These are phyloP conservation scores for Carlito syrichta DNA, from an alignment of 2,113 vertebrate species.

Conservation along the genomic window DNA sequence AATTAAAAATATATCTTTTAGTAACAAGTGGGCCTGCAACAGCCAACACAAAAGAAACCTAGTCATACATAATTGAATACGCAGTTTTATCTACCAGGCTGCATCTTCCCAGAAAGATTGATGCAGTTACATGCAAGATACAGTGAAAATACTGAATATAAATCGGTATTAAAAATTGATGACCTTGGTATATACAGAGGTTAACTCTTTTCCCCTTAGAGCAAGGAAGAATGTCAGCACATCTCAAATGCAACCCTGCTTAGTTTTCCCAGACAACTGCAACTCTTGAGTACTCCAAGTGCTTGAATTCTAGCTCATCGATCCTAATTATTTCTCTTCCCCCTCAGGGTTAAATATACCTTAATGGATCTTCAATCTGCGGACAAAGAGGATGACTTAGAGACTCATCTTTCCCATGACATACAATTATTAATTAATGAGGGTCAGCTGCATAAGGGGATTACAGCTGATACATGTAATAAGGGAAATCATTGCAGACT, in stretches of 20 bases:
- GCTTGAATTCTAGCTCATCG: slow-evolving; percentile 62
- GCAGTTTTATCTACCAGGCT: slow-evolving; percentile 48
- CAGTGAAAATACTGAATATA: slow-evolving; percentile 43
- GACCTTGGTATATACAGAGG: neutral
- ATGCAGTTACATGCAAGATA: slow-evolving; percentile 45
- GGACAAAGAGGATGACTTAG: slow-evolving; percentile 51
- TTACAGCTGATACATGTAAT: slow-evolving; percentile 40
- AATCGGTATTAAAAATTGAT: slow-evolving; percentile 63
- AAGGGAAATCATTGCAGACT: slow-evolving; percentile 34
- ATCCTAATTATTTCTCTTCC: slow-evolving; percentile 70
- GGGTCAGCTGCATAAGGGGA: slow-evolving; percentile 55
- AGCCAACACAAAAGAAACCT: slow-evolving; percentile 55
- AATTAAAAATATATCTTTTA: slow-evolving; percentile 75
- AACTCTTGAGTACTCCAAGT: slow-evolving; percentile 19
- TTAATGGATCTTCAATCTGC: slow-evolving; percentile 74
- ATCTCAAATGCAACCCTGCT: neutral
- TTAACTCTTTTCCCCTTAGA: neutral
- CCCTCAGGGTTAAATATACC: slow-evolving; percentile 70
- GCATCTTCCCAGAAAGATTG: slow-evolving; percentile 46
- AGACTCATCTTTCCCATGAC: slow-evolving; percentile 67
- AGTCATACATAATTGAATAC: slow-evolving; percentile 69
- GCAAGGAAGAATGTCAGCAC: neutral
- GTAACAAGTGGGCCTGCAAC: slow-evolving; percentile 58
- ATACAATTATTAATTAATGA: slow-evolving; percentile 76
- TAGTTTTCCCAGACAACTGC: slow-evolving; percentile 7